phyloP scores from a whole-genome alignment of 2,797 vertebrate species.

The Microchirus variegatus region DNA sequence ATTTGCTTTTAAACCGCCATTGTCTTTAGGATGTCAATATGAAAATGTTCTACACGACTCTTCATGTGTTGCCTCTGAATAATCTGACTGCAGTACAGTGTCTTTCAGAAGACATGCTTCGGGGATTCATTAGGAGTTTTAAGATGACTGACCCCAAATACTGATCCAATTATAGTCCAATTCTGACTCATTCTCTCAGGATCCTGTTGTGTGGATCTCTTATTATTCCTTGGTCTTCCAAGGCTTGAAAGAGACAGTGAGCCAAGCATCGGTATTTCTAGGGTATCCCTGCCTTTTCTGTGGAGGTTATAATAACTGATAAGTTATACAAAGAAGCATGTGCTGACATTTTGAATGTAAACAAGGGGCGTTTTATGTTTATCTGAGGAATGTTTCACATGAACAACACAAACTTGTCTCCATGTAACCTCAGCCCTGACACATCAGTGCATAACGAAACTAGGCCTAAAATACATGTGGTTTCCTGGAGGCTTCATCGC shows the following conservation, averaged over 20 bases:
- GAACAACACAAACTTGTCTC: not conserved
- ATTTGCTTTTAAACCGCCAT: constrained; percentile 43
- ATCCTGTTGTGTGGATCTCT: constrained; percentile 10
- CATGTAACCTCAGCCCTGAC: not conserved
- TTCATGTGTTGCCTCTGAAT: constrained; percentile 1
- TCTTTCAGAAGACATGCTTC: constrained; percentile 14
- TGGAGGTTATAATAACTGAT: not conserved
- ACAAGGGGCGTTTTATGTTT: no score
- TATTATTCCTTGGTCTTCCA: constrained; percentile 3
- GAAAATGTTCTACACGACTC: constrained; percentile 15
- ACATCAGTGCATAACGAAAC: not conserved
- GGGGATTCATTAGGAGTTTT: constrained; percentile 16
- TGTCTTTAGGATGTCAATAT: constrained; percentile 29
- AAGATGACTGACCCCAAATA: constrained; percentile 27
- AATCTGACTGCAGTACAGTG: constrained; percentile 1
- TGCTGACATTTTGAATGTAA: no score
- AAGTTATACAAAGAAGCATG: no score
- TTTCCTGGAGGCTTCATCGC: constrained; percentile 8
- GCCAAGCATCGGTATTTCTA: not conserved
- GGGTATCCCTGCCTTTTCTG: not conserved
- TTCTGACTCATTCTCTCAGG: constrained; percentile 13
- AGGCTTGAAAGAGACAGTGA: constrained; percentile 7
- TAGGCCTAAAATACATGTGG: not conserved
- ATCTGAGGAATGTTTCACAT: not conserved
- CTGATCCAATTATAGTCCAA: constrained; percentile 43